These are phyloP conservation scores for Pangasius macronema DNA, from an alignment of 2,797 vertebrate genomes.

Conservation along the genomic window DNA sequence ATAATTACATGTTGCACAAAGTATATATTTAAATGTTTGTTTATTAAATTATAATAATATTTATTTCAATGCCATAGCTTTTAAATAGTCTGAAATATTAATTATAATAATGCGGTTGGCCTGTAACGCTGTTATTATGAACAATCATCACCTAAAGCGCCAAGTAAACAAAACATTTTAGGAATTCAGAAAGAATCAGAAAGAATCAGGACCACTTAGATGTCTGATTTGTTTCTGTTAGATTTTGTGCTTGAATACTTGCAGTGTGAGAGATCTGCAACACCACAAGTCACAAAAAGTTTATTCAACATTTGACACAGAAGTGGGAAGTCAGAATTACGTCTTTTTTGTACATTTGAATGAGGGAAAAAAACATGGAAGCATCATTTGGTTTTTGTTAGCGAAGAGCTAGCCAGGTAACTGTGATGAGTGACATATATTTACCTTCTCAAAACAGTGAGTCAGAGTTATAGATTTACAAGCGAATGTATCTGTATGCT, in stretches of 20 bases:
- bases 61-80: background rate
- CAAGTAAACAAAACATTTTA: background rate
- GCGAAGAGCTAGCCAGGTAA: background rate
- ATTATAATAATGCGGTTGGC: background rate
- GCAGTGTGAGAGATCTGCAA: background rate
- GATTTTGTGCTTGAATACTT: background rate
- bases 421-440: background rate
- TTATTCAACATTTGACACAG: background rate
- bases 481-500: background rate
- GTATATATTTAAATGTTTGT: background rate
- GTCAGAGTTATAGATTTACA: background rate
- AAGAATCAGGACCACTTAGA: background rate
- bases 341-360: background rate
- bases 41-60: background rate
- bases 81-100: background rate
- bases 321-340: background rate
- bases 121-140: background rate
- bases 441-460: background rate
- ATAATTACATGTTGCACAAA: background rate
- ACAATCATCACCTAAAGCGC: background rate
- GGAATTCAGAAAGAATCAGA: background rate
- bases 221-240: background rate
- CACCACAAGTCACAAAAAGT: background rate
- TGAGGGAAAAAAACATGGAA: background rate
- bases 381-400: background rate